Conservation (phyloP, 2,888 invertebrate genomes). For the Molanna angustata region DNA sequence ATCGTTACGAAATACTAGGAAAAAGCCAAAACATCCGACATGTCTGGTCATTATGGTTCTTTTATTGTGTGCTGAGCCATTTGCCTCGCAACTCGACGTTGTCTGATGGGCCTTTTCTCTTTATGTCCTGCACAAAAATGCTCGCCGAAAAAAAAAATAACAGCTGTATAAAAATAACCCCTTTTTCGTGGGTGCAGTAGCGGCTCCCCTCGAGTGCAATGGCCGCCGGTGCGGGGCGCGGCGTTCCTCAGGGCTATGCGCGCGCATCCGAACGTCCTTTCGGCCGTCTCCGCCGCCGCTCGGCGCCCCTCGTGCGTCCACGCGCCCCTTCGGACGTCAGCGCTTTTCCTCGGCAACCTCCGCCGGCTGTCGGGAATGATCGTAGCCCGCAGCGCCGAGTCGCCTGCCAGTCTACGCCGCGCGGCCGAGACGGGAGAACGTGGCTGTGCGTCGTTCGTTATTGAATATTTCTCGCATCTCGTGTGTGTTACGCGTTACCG, state of each 20-base stretch:
- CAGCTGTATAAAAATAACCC: constrained; percentile 21
- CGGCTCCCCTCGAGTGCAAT: constrained; percentile 23
- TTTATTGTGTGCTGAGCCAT: too few species aligned
- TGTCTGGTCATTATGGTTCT: too few species aligned
- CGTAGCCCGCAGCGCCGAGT: constrained; percentile 23
- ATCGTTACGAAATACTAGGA: too few species aligned
- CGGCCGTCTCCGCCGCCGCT: constrained; percentile 19
- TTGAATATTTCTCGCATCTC: constrained; percentile 36
- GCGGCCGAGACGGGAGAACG: constrained; percentile 23
- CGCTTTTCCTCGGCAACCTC: constrained; percentile 12
- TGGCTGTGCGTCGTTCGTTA: not conserved
- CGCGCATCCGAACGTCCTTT: constrained; percentile 46
- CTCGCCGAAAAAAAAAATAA: too few species aligned
- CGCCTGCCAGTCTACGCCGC: constrained; percentile 28
- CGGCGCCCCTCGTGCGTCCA: too few species aligned
- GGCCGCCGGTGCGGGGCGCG: constrained; percentile 44
- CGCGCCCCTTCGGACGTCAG: constrained; percentile 35
- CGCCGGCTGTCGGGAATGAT: constrained; percentile 38
- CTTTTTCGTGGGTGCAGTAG: constrained; percentile 25
- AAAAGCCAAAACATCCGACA: too few species aligned
- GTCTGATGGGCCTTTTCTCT: too few species aligned
- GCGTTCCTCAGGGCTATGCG: constrained; percentile 56
- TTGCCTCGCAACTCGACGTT: too few species aligned
- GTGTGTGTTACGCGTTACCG: constrained; percentile 35
- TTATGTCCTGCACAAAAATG: too few species aligned